Evolutionary conservation across 2,113 vertebrate species (phyloP).

Genomic region (Phodopus roborovskii): DNA sequence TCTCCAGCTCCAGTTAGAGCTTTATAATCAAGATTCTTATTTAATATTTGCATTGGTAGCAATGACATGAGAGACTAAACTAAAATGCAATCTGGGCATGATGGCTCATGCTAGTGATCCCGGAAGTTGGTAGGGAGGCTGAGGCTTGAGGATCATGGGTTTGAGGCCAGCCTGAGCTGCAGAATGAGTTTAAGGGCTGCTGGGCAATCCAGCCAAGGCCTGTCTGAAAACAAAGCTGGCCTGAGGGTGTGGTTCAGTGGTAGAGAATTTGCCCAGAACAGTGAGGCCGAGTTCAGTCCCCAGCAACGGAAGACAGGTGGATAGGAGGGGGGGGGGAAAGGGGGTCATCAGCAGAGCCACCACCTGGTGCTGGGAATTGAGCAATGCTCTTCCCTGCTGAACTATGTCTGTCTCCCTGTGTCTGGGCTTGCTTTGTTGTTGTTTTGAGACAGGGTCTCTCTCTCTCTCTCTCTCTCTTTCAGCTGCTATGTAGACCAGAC

Average conservation of each 20-base stretch:
- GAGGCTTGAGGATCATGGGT: background rate
- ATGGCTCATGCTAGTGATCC: background rate
- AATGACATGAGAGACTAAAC: background rate
- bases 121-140: background rate
- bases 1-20: background rate
- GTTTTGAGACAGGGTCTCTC: background rate
- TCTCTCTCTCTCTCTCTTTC: too few relatives aligned
- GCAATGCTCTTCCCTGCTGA: background rate
- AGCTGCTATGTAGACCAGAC: background rate
- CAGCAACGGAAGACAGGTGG: too few relatives aligned
- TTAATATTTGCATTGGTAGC: background rate
- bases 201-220: background rate
- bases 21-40: background rate
- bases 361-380: background rate
- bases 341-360: too few relatives aligned
- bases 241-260: background rate
- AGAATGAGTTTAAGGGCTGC: background rate
- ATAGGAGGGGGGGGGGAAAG: background rate
- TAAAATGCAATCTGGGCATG: background rate
- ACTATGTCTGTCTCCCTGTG: background rate
- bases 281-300: background rate
- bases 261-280: background rate
- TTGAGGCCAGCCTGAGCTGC: background rate
- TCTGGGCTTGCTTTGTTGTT: background rate
- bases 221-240: background rate